Evolutionary conservation across 2,888 invertebrate genomes (phyloP).

Genomic region (Rhingia rostrata): DNA sequence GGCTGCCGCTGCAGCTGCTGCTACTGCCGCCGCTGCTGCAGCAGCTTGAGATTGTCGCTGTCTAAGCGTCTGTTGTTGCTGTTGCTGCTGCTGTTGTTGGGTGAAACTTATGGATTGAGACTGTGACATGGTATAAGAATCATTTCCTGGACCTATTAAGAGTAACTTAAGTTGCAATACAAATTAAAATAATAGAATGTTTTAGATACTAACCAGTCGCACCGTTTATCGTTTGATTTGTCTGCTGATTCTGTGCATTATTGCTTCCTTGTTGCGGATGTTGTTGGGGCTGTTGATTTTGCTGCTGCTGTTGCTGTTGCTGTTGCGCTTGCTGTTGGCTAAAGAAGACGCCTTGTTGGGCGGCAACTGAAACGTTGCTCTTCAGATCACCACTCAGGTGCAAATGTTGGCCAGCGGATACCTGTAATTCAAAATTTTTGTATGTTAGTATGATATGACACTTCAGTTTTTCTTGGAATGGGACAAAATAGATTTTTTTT

Average conservation of each 20-base stretch:
- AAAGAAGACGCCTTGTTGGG: slow-evolving; percentile 93
- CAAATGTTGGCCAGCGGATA: slow-evolving; percentile 94
- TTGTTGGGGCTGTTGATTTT: slow-evolving; percentile 76
- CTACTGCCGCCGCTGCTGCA: slow-evolving; percentile 81
- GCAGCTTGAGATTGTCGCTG: slow-evolving; percentile 79
- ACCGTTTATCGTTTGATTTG: slow-evolving; percentile 82
- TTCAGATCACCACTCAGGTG: slow-evolving; percentile 89
- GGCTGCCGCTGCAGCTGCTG: slow-evolving; percentile 82
- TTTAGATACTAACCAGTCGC: slow-evolving; percentile 79
- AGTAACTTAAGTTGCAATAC: neutral
- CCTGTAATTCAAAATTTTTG: slow-evolving; percentile 83
- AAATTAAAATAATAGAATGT: neutral
- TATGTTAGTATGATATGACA: neutral
- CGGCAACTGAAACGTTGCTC: slow-evolving; percentile 91
- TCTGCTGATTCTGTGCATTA: slow-evolving; percentile 77
- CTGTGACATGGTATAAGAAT: slow-evolving; percentile 90
- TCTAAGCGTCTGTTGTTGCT: slow-evolving; percentile 76
- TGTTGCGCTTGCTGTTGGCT: slow-evolving; percentile 83
- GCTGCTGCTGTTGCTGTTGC: slow-evolving; percentile 76
- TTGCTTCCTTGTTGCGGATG: slow-evolving; percentile 81
- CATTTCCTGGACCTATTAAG: slow-evolving; percentile 80
- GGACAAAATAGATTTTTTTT: too few species aligned
- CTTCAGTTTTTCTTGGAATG: too few species aligned
- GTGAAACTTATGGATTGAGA: slow-evolving; percentile 94
- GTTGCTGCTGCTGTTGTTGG: slow-evolving; percentile 85